These are phyloP conservation scores for Panopea generosa DNA, from an alignment of 2,888 invertebrate species.

Conservation along the genomic window DNA sequence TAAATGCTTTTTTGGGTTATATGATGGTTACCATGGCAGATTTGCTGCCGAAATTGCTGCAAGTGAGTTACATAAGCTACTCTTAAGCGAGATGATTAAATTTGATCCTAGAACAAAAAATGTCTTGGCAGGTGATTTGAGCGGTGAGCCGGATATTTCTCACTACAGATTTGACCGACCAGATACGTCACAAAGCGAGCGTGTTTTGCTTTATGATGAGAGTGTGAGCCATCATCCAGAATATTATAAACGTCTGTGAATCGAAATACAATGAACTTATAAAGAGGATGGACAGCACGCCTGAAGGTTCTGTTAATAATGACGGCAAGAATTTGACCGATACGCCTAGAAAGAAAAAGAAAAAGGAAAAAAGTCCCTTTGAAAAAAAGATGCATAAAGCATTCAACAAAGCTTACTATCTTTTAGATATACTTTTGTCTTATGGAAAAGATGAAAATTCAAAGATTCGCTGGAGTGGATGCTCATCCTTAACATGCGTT, in stretches of 20 bases:
- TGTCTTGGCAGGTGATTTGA: slow-evolving; percentile 70
- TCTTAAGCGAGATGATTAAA: slow-evolving; percentile 81
- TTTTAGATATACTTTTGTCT: slow-evolving; percentile 81
- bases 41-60: slow-evolving; percentile 82
- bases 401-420: slow-evolving; percentile 77
- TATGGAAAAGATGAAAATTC: slow-evolving; percentile 83
- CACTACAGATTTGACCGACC: slow-evolving; percentile 73
- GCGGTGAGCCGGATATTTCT: slow-evolving; percentile 65
- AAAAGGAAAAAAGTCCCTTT: slow-evolving; percentile 68
- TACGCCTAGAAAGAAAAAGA: slow-evolving; percentile 40
- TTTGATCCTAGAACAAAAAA: slow-evolving; percentile 81
- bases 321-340: slow-evolving; percentile 9
- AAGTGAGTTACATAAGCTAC: slow-evolving; percentile 79
- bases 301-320: slow-evolving; percentile 19
- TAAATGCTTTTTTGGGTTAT: slow-evolving; percentile 81
- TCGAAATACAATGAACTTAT: slow-evolving; percentile 74
- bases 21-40: slow-evolving; percentile 82
- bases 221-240: slow-evolving; percentile 78
- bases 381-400: slow-evolving; percentile 75
- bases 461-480: slow-evolving; percentile 84
- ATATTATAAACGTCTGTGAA: slow-evolving; percentile 80
- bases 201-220: slow-evolving; percentile 71
- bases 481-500: slow-evolving; percentile 79
- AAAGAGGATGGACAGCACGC: slow-evolving; percentile 38
- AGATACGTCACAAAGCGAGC: slow-evolving; percentile 69